phyloP scores from a whole-genome alignment of 2,797 vertebrate genomes.

The Gymnoscopelus braueri region DNA sequence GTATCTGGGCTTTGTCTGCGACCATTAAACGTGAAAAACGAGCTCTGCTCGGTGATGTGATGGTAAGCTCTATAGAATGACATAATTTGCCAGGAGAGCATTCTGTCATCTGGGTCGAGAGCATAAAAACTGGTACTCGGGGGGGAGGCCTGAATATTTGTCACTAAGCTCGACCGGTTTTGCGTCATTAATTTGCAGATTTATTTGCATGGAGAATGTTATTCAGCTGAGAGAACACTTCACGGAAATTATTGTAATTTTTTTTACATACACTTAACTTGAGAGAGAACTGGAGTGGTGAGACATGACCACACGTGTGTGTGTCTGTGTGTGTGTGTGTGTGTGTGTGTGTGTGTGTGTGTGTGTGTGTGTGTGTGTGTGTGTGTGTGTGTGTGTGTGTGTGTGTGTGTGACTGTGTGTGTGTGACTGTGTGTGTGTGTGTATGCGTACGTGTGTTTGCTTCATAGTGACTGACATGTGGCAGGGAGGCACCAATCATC shows the following conservation, averaged over 20 bases:
- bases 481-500: constrained; percentile 71
- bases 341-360: constrained; percentile 10
- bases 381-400: constrained; percentile 10
- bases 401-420: constrained; percentile 6
- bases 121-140: constrained; percentile 29
- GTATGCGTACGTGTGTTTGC: constrained; percentile 9
- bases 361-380: constrained; percentile 29
- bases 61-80: constrained; percentile 9
- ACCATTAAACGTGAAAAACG: constrained; percentile 53
- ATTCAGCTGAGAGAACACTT: constrained; percentile 26
- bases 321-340: constrained; percentile 15
- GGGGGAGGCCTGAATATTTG: constrained; percentile 34
- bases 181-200: constrained; percentile 12
- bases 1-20: constrained; percentile 58
- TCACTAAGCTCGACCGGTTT: constrained; percentile 21
- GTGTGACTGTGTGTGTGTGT: background rate
- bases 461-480: constrained; percentile 75
- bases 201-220: constrained; percentile 26
- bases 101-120: constrained; percentile 34
- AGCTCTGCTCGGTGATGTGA: constrained; percentile 27
- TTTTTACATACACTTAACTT: constrained; percentile 51
- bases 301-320: constrained; percentile 49
- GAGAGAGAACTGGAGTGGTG: constrained; percentile 37
- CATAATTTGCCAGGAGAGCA: constrained; percentile 27
- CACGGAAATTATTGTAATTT: constrained; percentile 17